phyloP scores from a whole-genome alignment of 2,797 vertebrate genomes.

The Vireo griseus region DNA sequence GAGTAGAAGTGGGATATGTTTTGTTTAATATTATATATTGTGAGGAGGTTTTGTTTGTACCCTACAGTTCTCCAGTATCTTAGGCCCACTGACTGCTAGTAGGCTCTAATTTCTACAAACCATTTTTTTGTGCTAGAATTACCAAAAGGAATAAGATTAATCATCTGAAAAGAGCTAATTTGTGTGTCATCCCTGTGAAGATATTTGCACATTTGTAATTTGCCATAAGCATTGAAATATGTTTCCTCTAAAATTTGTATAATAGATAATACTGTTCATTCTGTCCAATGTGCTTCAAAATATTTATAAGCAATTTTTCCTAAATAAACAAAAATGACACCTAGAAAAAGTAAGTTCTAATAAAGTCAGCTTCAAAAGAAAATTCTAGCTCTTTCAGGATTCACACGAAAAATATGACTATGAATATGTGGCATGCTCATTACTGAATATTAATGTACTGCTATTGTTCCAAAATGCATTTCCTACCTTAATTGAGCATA shows the following conservation, averaged over 20 bases:
- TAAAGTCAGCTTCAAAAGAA: background rate
- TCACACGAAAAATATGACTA: background rate
- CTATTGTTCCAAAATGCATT: background rate
- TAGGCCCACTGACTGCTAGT: background rate
- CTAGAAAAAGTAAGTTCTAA: background rate
- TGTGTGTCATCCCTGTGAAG: background rate
- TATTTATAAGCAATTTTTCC: background rate
- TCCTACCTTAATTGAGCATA: background rate
- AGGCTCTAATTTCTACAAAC: background rate
- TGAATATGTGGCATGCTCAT: background rate
- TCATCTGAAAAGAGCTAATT: background rate
- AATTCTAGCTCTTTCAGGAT: background rate
- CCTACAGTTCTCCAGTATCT: background rate
- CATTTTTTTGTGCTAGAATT: background rate
- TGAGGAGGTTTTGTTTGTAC: background rate
- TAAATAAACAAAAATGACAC: background rate
- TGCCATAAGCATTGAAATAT: background rate
- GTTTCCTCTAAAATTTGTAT: background rate
- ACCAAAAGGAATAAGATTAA: background rate
- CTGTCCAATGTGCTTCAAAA: background rate
- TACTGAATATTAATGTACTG: background rate
- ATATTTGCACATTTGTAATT: background rate
- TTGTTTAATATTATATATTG: background rate
- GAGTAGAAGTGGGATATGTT: background rate
- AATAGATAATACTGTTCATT: background rate